Conservation (phyloP, 2,888 invertebrate species). For the Calliopum simillimum region DNA sequence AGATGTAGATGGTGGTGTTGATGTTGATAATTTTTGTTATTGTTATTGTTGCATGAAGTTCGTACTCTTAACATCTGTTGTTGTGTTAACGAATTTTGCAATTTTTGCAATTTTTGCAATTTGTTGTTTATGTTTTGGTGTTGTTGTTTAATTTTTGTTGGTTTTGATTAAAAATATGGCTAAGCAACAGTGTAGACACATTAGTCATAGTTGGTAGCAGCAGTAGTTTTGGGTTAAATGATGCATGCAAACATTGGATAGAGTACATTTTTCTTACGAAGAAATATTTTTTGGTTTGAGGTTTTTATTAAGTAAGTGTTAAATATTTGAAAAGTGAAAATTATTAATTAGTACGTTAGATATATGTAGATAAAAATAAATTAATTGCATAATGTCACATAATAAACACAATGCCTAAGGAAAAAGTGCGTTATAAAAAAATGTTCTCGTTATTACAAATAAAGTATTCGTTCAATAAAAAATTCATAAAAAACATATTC, state of each 20-base stretch:
- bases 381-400: too few relatives aligned
- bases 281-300: background rate
- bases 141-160: conserved; percentile 2
- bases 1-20: conserved; percentile 7
- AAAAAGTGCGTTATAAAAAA: too few relatives aligned
- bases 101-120: background rate
- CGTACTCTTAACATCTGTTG: conserved; percentile 1
- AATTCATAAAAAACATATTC: too few relatives aligned
- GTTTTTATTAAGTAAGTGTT: conserved; percentile 1
- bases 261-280: background rate
- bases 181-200: background rate
- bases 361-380: too few relatives aligned
- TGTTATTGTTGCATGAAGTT: conserved; percentile 4
- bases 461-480: too few relatives aligned
- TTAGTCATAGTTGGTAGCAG: background rate
- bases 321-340: conserved; percentile 1
- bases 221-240: conserved; percentile 16
- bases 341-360: background rate
- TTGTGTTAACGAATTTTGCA: conserved; percentile 6
- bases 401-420: too few relatives aligned
- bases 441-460: too few relatives aligned
- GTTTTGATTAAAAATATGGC: conserved; percentile 1
- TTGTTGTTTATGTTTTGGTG: background rate
- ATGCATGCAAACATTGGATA: background rate
- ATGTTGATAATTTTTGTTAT: background rate